These are phyloP conservation scores for Platynereis dumerilii DNA, from an alignment of 2,888 invertebrate genomes.

Conservation along the genomic window DNA sequence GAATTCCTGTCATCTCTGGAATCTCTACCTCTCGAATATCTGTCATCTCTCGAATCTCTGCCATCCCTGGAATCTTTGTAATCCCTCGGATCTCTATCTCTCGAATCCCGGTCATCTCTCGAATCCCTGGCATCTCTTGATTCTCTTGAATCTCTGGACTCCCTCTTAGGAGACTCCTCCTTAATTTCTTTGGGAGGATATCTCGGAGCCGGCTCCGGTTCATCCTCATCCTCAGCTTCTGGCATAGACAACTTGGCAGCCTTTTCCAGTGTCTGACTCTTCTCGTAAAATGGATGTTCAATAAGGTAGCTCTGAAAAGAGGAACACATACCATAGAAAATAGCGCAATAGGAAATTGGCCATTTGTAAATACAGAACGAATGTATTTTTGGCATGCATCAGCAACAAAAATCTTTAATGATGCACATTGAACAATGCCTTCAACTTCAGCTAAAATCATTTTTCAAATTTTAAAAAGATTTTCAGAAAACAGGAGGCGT, in stretches of 20 bases:
- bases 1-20: background rate
- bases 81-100: too few species aligned
- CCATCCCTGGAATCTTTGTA: too few species aligned
- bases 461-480: too few species aligned
- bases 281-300: constrained; percentile 53
- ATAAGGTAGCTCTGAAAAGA: constrained; percentile 44
- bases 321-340: background rate
- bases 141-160: background rate
- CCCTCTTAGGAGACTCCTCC: background rate
- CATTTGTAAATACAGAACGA: too few species aligned
- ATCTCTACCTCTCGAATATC: background rate
- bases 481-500: too few species aligned
- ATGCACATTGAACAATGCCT: too few species aligned
- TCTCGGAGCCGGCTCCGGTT: background rate
- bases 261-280: constrained; percentile 48
- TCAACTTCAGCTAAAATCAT: too few species aligned
- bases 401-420: too few species aligned
- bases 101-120: background rate
- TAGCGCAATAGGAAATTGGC: background rate
- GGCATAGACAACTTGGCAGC: constrained; percentile 43
- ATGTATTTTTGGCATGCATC: too few species aligned
- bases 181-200: constrained; percentile 2
- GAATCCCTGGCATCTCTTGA: background rate
- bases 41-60: background rate
- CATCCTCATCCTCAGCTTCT: background rate